Evolutionary conservation across 2,888 invertebrate genomes (phyloP), one percentile per base, ranked within the genome.

Genomic region (Mayetiola destructor): DNA sequence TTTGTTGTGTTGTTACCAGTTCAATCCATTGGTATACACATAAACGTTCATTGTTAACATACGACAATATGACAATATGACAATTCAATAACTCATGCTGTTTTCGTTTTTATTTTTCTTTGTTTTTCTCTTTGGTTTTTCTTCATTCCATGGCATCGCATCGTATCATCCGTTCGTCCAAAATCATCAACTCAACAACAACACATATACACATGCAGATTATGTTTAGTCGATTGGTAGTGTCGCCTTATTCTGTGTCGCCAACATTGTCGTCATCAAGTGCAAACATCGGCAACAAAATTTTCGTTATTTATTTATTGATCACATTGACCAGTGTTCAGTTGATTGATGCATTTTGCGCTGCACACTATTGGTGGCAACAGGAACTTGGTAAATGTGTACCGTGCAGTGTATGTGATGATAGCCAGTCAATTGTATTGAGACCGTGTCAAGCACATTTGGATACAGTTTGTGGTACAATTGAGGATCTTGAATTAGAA

Each of bases 391-490:
- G 79, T 67, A 71, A 72, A 63, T 88, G 87, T 72, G 73, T 78
- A 64, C 80, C 82, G 59, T 88, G 88, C 75, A 81, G 84, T 58
- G 75, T 75, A 66, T 87, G 87, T 72, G 80, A 80, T 63, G 55
- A 3, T 35, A 77, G 76, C 58, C 70, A 69, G 58, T 70, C 76
- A 64, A 80, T 84, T 60, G 84, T 85, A 40, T 69, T 82, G 60
- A 76, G 80, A 57, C 86, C 87, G 58, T 88, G 87, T 72, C 83
- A 84, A 65, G 72, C 81, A 59, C 83, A 87, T 73, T 76, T 81
- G 60, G 85, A 88, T 71, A 84, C 87, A 40, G 75, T 81, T 63
- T 88, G 88, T 71, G 84, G 82, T 39, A 79, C 83, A 1, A 73
- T 84, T 42, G 76, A 79, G 62, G 80, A 82, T 64, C 74, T 85